Evolutionary conservation across 2,888 invertebrate genomes (phyloP).

Genomic region (Leucoma salicis): DNA sequence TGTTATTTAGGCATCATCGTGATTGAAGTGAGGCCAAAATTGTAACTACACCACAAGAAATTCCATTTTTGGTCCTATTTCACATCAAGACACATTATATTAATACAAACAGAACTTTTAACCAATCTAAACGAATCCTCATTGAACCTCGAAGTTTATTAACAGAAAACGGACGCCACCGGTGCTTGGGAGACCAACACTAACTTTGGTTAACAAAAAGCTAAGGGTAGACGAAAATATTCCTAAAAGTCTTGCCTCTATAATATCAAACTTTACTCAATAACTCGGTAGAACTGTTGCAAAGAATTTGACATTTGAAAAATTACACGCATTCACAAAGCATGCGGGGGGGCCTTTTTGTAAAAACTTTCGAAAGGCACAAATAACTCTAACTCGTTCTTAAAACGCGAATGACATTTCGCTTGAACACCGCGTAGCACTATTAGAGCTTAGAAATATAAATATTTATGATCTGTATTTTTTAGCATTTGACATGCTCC

Average conservation of each 20-base stretch:
- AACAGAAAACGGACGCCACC: constrained; percentile 50
- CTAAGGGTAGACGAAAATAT: constrained; percentile 51
- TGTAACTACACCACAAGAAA: too few species aligned
- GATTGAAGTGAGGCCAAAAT: too few species aligned
- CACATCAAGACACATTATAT: constrained; percentile 32
- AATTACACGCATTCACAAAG: constrained; percentile 82
- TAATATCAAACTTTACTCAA: constrained; percentile 75
- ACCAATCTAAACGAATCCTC: constrained; percentile 36
- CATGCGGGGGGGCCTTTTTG: constrained; percentile 76
- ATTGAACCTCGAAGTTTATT: constrained; percentile 50
- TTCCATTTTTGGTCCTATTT: constrained; percentile 30
- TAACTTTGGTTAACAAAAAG: constrained; percentile 64
- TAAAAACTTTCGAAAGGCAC: constrained; percentile 67
- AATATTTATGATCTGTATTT: too few species aligned
- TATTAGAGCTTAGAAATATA: too few species aligned
- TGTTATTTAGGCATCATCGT: too few species aligned
- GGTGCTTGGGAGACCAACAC: constrained; percentile 55
- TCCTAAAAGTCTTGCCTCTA: constrained; percentile 68
- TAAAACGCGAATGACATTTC: too few species aligned
- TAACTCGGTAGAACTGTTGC: constrained; percentile 68
- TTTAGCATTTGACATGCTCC: too few species aligned
- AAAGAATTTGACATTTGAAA: constrained; percentile 82
- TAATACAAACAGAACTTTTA: constrained; percentile 26
- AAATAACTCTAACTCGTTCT: constrained; percentile 60
- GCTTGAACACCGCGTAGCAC: too few species aligned